Conservation (phyloP, 2,888 invertebrate genomes). For the Platerodrilus igneus region DNA sequence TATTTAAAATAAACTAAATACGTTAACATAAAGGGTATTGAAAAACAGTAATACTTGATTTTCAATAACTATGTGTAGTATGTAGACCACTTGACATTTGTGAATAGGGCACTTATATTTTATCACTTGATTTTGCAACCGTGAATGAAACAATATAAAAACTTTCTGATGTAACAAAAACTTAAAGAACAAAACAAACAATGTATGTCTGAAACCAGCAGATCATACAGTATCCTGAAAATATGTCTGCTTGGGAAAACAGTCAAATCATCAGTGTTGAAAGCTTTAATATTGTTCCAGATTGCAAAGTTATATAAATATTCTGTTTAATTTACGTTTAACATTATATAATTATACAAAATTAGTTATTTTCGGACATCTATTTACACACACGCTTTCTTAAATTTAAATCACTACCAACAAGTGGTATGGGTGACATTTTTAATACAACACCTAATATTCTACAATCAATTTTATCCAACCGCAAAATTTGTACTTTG, state of each 20-base stretch:
- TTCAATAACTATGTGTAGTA: conserved; percentile 33
- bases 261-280: too few relatives aligned
- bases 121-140: conserved; percentile 44
- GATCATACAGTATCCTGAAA: too few relatives aligned
- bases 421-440: conserved; percentile 44
- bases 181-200: conserved; percentile 4
- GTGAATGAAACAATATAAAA: conserved; percentile 24
- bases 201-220: too few relatives aligned
- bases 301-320: conserved; percentile 45
- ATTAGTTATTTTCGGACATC: too few relatives aligned
- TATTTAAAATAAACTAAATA: conserved; percentile 18
- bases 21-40: conserved; percentile 21
- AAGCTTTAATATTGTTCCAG: conserved; percentile 43
- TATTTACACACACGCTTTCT: conserved; percentile 17
- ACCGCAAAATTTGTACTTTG: too few relatives aligned
- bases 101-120: conserved; percentile 35
- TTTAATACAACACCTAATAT: too few relatives aligned
- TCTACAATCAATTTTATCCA: too few relatives aligned
- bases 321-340: too few relatives aligned
- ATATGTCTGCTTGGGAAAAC: too few relatives aligned
- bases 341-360: too few relatives aligned
- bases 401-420: conserved; percentile 20
- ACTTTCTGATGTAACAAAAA: conserved; percentile 1
- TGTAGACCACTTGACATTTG: conserved; percentile 28
- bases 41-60: conserved; percentile 31